Conservation (phyloP, 2,888 invertebrate genomes). For the Hetaerina titia region DNA sequence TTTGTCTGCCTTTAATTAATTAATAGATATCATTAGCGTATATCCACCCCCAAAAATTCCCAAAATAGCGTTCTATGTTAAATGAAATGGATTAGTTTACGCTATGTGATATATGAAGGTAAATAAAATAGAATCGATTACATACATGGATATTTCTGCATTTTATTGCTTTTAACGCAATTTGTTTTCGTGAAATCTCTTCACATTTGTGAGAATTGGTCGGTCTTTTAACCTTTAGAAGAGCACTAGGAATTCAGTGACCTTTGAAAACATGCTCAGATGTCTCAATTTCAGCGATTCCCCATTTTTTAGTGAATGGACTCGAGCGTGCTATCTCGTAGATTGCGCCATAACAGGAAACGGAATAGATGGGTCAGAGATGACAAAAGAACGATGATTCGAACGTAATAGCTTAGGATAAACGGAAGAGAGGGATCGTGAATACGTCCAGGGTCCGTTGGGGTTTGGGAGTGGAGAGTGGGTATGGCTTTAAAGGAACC, state of each 20-base stretch:
- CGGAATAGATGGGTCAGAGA: slow-evolving; percentile 14
- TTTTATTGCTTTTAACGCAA: background rate
- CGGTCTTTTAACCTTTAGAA: background rate
- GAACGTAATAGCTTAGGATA: background rate
- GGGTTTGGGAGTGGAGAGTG: background rate
- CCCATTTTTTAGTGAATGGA: background rate
- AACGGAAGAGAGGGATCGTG: slow-evolving; percentile 8
- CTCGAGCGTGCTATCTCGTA: background rate
- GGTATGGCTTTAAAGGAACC: background rate
- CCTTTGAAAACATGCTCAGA: background rate
- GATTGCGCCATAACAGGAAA: slow-evolving; percentile 32
- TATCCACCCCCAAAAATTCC: too few species aligned
- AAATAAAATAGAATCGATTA: background rate
- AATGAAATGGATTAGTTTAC: too few species aligned
- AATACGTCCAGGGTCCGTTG: background rate
- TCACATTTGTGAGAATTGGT: background rate
- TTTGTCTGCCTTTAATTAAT: too few species aligned
- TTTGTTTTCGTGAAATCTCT: background rate
- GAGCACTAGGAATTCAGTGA: background rate
- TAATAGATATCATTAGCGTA: too few species aligned
- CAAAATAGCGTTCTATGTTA: too few species aligned
- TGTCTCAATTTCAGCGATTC: slow-evolving; percentile 8
- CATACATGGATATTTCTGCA: background rate
- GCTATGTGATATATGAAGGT: too few species aligned
- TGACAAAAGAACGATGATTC: background rate